A percentile compares a stretch with the other conserved stretches of the same genome.
phyloP scores from a whole-genome alignment of 2,113 vertebrate species.

The Indri indri region DNA sequence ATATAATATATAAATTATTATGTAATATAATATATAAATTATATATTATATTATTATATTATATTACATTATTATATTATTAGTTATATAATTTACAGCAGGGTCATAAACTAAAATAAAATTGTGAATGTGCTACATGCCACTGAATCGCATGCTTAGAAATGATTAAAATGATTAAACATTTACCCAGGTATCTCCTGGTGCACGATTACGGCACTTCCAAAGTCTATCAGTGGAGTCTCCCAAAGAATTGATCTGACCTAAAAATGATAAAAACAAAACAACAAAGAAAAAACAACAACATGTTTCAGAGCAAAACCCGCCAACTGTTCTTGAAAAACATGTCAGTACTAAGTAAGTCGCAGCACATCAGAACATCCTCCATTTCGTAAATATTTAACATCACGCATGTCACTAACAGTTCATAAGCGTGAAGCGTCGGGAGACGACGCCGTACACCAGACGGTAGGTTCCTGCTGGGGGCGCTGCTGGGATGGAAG shows the following conservation, averaged over 20 bases:
- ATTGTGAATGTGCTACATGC: background rate
- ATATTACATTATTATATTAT: no score
- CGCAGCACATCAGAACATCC: background rate
- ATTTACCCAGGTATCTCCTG: background rate
- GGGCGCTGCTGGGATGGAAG: background rate
- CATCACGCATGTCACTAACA: background rate
- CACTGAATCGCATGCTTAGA: no score
- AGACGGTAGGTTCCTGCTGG: rapidly evolving
- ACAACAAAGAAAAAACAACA: background rate
- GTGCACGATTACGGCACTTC: background rate
- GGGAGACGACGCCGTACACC: background rate
- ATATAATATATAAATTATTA: no score
- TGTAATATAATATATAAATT: no score
- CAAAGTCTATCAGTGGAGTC: background rate
- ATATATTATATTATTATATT: no score
- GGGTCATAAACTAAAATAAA: background rate
- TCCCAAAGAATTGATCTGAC: background rate
- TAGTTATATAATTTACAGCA: background rate
- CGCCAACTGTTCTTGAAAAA: background rate
- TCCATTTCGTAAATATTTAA: no score
- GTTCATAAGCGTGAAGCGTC: no score
- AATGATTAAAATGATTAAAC: background rate
- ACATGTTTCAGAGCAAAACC: background rate
- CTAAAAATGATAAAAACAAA: background rate
- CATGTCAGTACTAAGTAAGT: background rate